Evolutionary conservation across 2,113 vertebrate genomes (phyloP), one percentile per base, ranked within the genome.

Genomic region (Clarias gariepinus): DNA sequence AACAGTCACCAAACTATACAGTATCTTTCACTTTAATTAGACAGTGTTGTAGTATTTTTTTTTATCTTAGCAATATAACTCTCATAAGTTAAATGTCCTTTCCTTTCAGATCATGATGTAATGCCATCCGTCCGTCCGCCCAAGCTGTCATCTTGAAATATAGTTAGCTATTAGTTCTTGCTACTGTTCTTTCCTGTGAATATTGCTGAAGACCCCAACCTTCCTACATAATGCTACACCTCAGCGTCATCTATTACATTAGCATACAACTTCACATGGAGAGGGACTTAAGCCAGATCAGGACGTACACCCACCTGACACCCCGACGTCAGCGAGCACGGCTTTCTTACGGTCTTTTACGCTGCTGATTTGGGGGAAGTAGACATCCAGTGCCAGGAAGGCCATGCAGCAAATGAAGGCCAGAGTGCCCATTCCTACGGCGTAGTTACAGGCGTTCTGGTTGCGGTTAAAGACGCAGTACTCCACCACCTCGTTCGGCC

Each of bases 321-420:
- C 92, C 0, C 96, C 97, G 0, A 97, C 93, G 86, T 99, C 98
- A 0, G 97, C 97, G 79, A 99, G 94, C 82, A 99, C 98, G 0
- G 96, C 98, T 88, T 97, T 98, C 94, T 99, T 99, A 85, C 98
- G 97, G 91, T 98, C 97, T 91, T 99, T 99, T 87, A 99, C 97
- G 3, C 98, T 98, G 96, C 97, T 99, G 93, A 99, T 99, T 94
- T 99, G 98, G 0, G 98, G 98, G 92, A 99, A 99, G 93, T 99
- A 97, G 91, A 96, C 94, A 79, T 99, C 98, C 88, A 99, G 94
- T 5, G 96, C 97, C 94, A 99, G 93, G 94, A 98, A 98, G 61
- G 96, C 96, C 92, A 97, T 85, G 92, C 97, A 97, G 94, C 96
- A 97, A 90, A 99, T 94, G 92, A 99, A 99, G 92, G 97, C 94